Percentiles rank a stretch among this genome's conserved stretches.
These are phyloP conservation scores for Octonoba sinensis DNA, from an alignment of 2,888 invertebrate genomes.

Conservation along the genomic window DNA sequence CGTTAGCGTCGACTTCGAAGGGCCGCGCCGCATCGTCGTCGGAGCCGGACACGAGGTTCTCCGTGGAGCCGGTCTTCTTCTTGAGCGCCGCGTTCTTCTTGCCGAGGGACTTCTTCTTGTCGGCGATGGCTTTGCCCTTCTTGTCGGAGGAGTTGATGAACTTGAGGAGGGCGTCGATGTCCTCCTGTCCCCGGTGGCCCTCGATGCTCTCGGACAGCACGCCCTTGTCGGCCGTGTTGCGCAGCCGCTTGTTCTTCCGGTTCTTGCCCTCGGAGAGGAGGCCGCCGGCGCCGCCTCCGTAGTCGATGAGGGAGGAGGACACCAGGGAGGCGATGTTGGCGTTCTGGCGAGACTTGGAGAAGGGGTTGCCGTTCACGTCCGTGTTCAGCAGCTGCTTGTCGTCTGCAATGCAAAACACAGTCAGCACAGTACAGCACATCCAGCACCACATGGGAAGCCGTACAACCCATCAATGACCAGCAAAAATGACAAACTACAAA, in stretches of 20 bases:
- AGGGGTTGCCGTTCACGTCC: slow-evolving; percentile 57
- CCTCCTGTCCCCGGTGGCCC: slow-evolving; percentile 84
- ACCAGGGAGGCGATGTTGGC: slow-evolving; percentile 39
- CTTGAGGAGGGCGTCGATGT: slow-evolving; percentile 75
- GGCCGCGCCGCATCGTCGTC: too few relatives aligned
- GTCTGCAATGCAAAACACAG: slow-evolving; percentile 19
- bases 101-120: slow-evolving; percentile 61
- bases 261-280: slow-evolving; percentile 39
- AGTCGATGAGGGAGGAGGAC: slow-evolving; percentile 24
- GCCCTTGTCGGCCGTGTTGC: slow-evolving; percentile 61
- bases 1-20: not conserved
- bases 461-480: too few relatives aligned
- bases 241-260: slow-evolving; percentile 52
- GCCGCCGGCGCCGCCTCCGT: not conserved
- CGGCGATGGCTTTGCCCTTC: slow-evolving; percentile 35
- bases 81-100: slow-evolving; percentile 69
- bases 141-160: slow-evolving; percentile 64
- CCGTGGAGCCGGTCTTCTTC: slow-evolving; percentile 45
- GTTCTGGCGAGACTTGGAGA: slow-evolving; percentile 25
- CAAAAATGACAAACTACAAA: too few relatives aligned
- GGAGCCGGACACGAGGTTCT: slow-evolving; percentile 17
- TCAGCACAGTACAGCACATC: too few relatives aligned
- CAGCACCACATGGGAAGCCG: too few relatives aligned
- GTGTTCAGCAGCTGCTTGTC: slow-evolving; percentile 35
- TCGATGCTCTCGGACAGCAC: slow-evolving; percentile 76